These are phyloP conservation scores for Hafferia zeledoni DNA, from an alignment of 2,797 vertebrate genomes.

Conservation along the genomic window DNA sequence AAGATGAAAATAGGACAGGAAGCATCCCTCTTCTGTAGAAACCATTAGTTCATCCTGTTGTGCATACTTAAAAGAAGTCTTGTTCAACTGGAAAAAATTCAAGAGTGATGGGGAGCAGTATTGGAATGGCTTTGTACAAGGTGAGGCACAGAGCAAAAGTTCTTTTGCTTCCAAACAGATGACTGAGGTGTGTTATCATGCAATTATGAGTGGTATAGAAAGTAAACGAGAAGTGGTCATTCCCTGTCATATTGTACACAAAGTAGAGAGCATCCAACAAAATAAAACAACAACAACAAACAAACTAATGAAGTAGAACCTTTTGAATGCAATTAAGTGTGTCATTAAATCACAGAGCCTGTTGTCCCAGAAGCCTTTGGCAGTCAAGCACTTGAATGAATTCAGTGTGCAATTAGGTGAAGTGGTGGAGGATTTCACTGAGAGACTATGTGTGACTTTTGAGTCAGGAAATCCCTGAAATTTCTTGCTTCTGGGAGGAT, in stretches of 20 bases:
- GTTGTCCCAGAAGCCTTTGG: background rate
- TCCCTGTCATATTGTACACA: background rate
- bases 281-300: background rate
- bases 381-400: rapidly evolving
- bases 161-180: background rate
- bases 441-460: background rate
- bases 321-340: background rate
- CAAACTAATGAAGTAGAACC: background rate
- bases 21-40: background rate
- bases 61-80: background rate
- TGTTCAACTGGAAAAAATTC: background rate
- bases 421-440: background rate
- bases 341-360: background rate
- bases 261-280: background rate
- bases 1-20: background rate
- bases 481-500: background rate
- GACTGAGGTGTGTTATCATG: background rate
- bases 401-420: background rate
- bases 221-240: background rate
- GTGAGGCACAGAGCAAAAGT: background rate
- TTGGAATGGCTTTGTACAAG: background rate
- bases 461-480: background rate
- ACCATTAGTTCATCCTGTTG: background rate
- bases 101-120: background rate
- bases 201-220: background rate